These are phyloP conservation scores for Leptodactylus fuscus DNA, from an alignment of 2,113 vertebrate genomes.

Conservation along the genomic window DNA sequence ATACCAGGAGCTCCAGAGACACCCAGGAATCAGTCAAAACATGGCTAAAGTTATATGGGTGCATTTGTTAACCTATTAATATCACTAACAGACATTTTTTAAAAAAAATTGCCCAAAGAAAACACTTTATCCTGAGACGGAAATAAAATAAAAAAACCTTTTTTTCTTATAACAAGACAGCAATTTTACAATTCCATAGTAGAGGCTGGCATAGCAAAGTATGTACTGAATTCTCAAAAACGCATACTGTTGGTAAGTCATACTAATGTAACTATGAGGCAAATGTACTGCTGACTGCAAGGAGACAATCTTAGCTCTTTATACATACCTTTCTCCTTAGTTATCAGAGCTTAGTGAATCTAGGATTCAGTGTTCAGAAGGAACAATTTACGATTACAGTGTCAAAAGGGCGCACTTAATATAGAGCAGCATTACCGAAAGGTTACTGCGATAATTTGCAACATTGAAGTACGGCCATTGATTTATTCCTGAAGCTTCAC, in stretches of 20 bases:
- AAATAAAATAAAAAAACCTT: too few relatives aligned
- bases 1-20: too few relatives aligned
- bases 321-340: constrained; percentile 5
- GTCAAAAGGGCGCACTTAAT: constrained; percentile 52
- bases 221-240: not conserved
- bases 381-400: constrained; percentile 54
- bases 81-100: too few relatives aligned
- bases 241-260: not conserved
- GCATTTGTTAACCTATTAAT: too few relatives aligned
- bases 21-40: too few relatives aligned
- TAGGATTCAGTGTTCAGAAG: constrained; percentile 15
- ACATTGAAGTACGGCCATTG: constrained; percentile 47
- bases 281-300: not conserved
- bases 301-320: not conserved
- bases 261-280: not conserved
- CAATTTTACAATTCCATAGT: not conserved
- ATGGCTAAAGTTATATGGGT: too few relatives aligned
- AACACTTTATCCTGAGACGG: too few relatives aligned
- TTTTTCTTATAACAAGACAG: not conserved
- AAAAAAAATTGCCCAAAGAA: too few relatives aligned
- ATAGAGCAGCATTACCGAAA: constrained; percentile 39
- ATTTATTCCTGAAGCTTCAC: constrained; percentile 41
- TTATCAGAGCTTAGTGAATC: constrained; percentile 40
- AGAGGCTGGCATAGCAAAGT: not conserved
- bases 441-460: constrained; percentile 52